phyloP scores from a whole-genome alignment of 2,797 vertebrate species.

The Tamandua tetradactyla region DNA sequence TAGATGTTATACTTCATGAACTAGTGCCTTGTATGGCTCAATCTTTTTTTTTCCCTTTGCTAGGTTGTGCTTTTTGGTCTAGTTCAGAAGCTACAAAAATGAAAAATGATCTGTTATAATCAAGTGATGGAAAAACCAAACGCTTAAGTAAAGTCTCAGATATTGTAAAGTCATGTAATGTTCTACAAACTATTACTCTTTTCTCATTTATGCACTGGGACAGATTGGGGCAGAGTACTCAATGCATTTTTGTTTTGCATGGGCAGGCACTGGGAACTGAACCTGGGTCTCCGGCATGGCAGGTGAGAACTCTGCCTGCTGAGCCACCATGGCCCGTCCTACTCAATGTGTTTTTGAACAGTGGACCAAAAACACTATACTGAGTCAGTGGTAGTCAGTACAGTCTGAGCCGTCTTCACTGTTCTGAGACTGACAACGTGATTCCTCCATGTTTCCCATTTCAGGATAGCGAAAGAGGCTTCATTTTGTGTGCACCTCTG shows the following conservation, averaged over 20 bases:
- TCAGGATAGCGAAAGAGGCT: too few relatives aligned
- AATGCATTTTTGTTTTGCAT: too few relatives aligned
- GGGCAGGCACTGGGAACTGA: too few relatives aligned
- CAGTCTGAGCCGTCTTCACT: background rate
- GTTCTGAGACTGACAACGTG: background rate
- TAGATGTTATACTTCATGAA: slow-evolving; percentile 27
- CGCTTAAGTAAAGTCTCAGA: background rate
- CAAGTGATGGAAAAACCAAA: slow-evolving; percentile 15
- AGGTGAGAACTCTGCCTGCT: too few relatives aligned
- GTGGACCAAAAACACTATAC: background rate
- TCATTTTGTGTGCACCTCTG: background rate
- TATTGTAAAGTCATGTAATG: background rate
- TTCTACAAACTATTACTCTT: background rate
- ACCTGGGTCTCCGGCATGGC: too few relatives aligned
- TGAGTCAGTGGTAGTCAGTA: background rate
- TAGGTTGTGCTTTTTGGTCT: slow-evolving; percentile 22
- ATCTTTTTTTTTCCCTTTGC: background rate
- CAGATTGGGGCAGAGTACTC: background rate
- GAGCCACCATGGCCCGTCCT: too few relatives aligned
- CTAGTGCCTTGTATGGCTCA: background rate
- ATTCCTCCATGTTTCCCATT: background rate
- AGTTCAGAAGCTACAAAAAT: slow-evolving; percentile 28
- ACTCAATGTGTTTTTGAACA: too few relatives aligned
- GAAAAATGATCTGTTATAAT: background rate
- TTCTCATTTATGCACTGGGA: background rate